These are phyloP conservation scores for Labeo rohita DNA, from an alignment of 2,113 vertebrate genomes.

Conservation along the genomic window DNA sequence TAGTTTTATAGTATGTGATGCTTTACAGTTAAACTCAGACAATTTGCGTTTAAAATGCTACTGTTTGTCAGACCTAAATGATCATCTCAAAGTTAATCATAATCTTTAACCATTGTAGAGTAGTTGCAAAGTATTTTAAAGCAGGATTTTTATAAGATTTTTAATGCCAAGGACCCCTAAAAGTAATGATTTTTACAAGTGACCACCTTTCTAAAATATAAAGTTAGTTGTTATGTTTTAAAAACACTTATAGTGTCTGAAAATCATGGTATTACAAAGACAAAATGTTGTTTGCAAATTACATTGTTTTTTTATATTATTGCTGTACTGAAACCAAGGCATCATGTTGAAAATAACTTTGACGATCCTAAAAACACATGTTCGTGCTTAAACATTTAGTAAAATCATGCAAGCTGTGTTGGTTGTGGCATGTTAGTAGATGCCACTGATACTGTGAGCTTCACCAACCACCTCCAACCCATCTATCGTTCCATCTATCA, in stretches of 20 bases:
- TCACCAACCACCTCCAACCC: neutral
- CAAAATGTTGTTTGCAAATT: neutral
- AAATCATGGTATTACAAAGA: neutral
- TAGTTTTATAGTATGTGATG: conserved; percentile 22
- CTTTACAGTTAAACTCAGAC: conserved; percentile 7
- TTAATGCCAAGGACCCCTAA: neutral
- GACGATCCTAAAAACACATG: neutral
- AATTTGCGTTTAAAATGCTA: neutral
- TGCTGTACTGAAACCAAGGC: neutral
- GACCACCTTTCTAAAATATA: neutral
- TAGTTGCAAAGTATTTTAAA: neutral
- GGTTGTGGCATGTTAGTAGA: neutral
- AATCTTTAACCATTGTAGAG: neutral
- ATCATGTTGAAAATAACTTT: neutral
- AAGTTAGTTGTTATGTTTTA: neutral
- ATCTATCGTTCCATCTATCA: neutral
- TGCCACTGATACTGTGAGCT: neutral
- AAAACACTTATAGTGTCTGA: neutral
- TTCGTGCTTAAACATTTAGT: neutral
- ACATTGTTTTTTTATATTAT: neutral
- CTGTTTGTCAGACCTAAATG: neutral
- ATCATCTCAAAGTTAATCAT: neutral
- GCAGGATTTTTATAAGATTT: neutral
- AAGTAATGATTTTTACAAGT: neutral
- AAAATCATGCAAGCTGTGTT: neutral